Evolutionary conservation across 64 coral and sea anemone species (phyloP).

Genomic region (Stylophora pistillata): DNA sequence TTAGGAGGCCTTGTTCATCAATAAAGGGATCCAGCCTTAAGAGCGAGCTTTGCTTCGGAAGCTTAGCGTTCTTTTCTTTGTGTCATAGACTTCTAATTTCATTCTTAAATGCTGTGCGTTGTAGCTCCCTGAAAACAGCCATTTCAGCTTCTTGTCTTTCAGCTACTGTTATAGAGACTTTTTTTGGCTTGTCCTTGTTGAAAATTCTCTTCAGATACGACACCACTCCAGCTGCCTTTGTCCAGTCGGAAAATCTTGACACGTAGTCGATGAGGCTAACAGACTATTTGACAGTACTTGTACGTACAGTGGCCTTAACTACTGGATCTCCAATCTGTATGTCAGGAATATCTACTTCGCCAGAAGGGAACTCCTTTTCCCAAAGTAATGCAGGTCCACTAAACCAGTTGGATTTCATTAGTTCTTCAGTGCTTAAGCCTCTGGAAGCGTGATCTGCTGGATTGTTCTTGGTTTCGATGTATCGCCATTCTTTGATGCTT

Average conservation of each 20-base stretch:
- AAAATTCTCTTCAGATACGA: neutral
- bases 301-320: conserved; percentile 12
- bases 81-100: conserved; percentile 18
- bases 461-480: conserved; percentile 26
- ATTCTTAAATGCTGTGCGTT: conserved; percentile 11
- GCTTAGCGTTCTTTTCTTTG: neutral
- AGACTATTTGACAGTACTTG: neutral
- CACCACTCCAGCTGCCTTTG: neutral
- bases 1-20: conserved; percentile 24
- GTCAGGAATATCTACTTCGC: too few relatives aligned
- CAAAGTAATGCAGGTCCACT: too few relatives aligned
- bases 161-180: neutral
- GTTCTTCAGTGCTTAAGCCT: conserved; percentile 8
- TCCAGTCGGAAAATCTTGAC: neutral
- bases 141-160: conserved; percentile 11
- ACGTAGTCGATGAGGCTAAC: neutral
- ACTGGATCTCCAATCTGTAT: neutral
- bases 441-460: conserved; percentile 21
- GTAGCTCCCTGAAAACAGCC: neutral
- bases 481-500: conserved; percentile 29
- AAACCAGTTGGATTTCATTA: conserved; percentile 41
- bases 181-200: neutral
- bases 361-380: too few relatives aligned
- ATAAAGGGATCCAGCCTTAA: conserved; percentile 27
- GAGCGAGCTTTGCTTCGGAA: conserved; percentile 4